These are phyloP conservation scores for Drosophila mulleri DNA, from an alignment of 2,888 invertebrate genomes.

Conservation along the genomic window DNA sequence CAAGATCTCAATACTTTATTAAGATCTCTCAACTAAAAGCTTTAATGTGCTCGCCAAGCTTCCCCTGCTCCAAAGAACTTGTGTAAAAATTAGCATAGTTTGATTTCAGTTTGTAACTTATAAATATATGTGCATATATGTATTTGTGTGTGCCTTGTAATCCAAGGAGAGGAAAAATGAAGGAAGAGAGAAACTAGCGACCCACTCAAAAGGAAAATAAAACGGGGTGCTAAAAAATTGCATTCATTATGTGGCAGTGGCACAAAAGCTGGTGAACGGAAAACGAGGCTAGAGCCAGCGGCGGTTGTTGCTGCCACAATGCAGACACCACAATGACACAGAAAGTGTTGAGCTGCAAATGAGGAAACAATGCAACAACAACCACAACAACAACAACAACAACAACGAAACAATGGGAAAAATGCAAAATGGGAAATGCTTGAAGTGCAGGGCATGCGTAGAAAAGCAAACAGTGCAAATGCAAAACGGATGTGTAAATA, in stretches of 20 bases:
- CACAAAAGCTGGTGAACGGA: slow-evolving; percentile 59
- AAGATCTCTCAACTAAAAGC: neutral
- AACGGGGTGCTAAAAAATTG: slow-evolving; percentile 71
- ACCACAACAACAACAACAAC: slow-evolving; percentile 17
- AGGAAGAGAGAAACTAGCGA: slow-evolving; percentile 9
- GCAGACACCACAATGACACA: slow-evolving; percentile 75
- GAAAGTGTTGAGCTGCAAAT: slow-evolving; percentile 78
- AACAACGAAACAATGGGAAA: slow-evolving; percentile 25
- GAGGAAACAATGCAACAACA: slow-evolving; percentile 71
- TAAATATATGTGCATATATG: slow-evolving; percentile 12
- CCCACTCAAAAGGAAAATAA: slow-evolving; percentile 51
- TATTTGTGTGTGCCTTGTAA: slow-evolving; percentile 16
- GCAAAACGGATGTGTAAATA: slow-evolving; percentile 80
- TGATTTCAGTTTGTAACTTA: slow-evolving; percentile 17
- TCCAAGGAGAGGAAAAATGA: neutral
- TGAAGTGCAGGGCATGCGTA: slow-evolving; percentile 70
- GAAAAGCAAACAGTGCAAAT: slow-evolving; percentile 68
- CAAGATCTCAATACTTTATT: too few relatives aligned
- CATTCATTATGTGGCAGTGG: slow-evolving; percentile 82
- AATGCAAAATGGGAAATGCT: slow-evolving; percentile 60
- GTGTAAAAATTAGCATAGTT: slow-evolving; percentile 29
- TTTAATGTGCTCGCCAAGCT: neutral
- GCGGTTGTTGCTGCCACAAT: slow-evolving; percentile 57
- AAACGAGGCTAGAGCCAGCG: slow-evolving; percentile 69
- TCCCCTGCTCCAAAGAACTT: neutral